phyloP scores from a whole-genome alignment of 2,797 vertebrate species.

The Presbytis comata region DNA sequence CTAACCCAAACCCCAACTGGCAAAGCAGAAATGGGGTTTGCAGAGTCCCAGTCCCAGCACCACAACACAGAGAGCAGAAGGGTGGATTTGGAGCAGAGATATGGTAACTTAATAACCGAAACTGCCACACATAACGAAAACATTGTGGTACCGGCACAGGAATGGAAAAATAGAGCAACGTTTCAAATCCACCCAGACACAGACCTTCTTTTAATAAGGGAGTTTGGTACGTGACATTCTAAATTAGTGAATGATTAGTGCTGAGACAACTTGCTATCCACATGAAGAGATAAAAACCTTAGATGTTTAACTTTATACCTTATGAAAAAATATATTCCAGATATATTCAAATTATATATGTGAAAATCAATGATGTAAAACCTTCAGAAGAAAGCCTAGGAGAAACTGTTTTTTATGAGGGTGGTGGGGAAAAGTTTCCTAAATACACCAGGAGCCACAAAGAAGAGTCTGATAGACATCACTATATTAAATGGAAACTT shows the following conservation, averaged over 20 bases:
- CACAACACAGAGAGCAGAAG: background rate
- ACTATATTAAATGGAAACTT: background rate
- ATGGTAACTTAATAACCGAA: background rate
- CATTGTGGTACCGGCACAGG: no score
- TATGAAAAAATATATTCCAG: background rate
- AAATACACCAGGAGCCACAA: background rate
- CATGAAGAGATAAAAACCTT: background rate
- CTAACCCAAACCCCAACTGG: background rate
- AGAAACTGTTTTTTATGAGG: background rate
- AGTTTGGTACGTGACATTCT: no score
- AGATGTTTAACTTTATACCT: background rate
- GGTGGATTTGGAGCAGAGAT: background rate
- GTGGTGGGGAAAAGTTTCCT: background rate
- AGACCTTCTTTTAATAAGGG: background rate
- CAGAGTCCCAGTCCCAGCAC: no score
- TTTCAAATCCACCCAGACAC: no score
- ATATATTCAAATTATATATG: background rate
- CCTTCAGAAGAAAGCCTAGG: background rate
- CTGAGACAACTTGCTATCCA: background rate
- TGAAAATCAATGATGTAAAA: background rate
- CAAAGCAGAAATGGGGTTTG: background rate
- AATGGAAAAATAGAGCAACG: background rate
- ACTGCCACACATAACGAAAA: background rate
- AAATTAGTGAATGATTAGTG: background rate
- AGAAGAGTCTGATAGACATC: background rate